Conservation (phyloP, 92 coral and sea anemone species). For the Actinostola sp. region DNA sequence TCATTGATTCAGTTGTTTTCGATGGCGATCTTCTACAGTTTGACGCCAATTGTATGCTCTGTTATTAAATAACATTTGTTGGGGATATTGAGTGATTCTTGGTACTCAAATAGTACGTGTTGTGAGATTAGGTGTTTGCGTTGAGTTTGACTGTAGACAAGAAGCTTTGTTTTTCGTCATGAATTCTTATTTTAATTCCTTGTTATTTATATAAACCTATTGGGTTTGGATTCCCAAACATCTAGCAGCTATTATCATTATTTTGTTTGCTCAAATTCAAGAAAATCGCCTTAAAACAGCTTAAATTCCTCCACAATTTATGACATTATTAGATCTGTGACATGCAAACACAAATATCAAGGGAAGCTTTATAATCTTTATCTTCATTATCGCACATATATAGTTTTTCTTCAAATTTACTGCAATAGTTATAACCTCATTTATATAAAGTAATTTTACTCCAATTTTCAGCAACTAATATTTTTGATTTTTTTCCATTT, state of each 20-base stretch:
- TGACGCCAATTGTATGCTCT: no score
- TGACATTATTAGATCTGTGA: no score
- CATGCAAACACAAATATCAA: not conserved
- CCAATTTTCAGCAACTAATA: not conserved
- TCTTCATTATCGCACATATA: no score
- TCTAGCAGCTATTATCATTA: not conserved
- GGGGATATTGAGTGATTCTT: no score
- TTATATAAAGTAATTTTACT: not conserved
- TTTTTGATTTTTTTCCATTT: not conserved
- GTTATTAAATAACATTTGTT: no score
- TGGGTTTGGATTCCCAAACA: not conserved
- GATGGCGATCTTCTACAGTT: not conserved
- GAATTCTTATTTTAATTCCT: not conserved
- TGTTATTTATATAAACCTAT: not conserved
- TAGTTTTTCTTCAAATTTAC: no score
- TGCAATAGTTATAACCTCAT: not conserved
- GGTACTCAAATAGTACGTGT: no score
- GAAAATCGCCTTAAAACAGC: not conserved
- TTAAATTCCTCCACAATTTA: conserved; percentile 5
- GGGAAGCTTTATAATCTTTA: no score
- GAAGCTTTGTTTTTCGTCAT: no score
- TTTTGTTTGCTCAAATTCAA: not conserved
- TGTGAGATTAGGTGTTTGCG: no score
- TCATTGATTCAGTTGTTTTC: not conserved
- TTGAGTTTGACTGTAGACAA: not conserved